These are phyloP conservation scores for Passer montanus DNA, from an alignment of 2,113 vertebrate species.

Conservation along the genomic window DNA sequence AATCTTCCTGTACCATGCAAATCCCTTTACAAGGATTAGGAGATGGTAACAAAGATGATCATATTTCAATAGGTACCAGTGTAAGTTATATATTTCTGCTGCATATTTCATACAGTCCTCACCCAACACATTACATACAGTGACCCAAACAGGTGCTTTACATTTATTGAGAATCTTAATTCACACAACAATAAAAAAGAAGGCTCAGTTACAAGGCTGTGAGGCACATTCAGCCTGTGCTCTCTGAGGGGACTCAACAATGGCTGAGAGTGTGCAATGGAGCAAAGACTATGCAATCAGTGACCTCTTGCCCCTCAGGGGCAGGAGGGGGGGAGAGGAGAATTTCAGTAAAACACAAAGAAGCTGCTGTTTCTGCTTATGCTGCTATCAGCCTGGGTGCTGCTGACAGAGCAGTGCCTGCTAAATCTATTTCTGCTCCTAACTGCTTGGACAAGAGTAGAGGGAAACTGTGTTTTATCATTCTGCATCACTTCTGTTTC, in stretches of 20 bases:
- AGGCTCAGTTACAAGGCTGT: not conserved
- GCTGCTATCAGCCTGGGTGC: not conserved
- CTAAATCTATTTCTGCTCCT: not conserved
- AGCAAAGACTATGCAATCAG: conserved; percentile 52
- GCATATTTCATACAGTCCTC: not conserved
- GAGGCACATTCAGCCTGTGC: not conserved
- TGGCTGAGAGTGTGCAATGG: conserved; percentile 33
- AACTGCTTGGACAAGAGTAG: not conserved
- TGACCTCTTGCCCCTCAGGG: conserved; percentile 7
- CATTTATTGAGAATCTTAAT: not conserved
- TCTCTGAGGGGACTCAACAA: conserved; percentile 3
- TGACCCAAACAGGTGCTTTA: conserved; percentile 7
- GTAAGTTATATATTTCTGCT: not conserved
- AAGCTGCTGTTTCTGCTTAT: conserved; percentile 46
- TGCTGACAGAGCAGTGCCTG: not conserved
- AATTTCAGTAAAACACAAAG: conserved; percentile 49
- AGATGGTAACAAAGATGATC: conserved; percentile 42
- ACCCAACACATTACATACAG: rapidly evolving
- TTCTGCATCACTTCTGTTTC: not conserved
- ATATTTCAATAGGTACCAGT: conserved; percentile 17
- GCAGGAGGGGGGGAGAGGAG: not conserved
- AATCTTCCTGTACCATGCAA: conserved; percentile 68
- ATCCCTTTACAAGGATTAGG: conserved; percentile 65
- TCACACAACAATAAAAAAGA: not conserved
- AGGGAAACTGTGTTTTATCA: not conserved